These are phyloP conservation scores for Barbus barbus DNA, from an alignment of 2,113 vertebrate genomes.

Conservation along the genomic window DNA sequence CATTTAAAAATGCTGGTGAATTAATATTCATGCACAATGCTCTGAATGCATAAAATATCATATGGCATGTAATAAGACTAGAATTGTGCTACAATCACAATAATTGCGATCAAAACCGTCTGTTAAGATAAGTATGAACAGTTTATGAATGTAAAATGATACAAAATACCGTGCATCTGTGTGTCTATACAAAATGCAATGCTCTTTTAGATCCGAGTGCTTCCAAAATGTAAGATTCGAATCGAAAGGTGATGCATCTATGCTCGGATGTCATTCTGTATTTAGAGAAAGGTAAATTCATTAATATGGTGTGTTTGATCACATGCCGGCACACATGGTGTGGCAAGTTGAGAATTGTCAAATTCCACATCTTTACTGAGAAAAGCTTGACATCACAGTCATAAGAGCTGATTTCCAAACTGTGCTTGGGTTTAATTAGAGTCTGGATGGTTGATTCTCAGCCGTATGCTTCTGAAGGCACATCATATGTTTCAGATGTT, in stretches of 20 bases:
- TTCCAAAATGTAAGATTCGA: not conserved
- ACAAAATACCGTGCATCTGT: not conserved
- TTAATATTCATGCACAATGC: not conserved
- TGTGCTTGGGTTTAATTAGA: not conserved
- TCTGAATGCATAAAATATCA: not conserved
- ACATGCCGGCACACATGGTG: constrained; percentile 46
- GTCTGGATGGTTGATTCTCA: not conserved
- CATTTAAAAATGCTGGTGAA: not conserved
- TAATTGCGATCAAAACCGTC: not conserved
- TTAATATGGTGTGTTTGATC: constrained; percentile 24
- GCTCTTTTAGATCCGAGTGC: not conserved
- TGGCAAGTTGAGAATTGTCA: constrained; percentile 5
- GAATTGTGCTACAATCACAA: not conserved
- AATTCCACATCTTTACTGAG: constrained; percentile 8
- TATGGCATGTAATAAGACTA: not conserved
- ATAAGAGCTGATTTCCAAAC: not conserved
- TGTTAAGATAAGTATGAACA: not conserved
- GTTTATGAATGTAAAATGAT: not conserved
- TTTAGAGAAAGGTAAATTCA: not conserved
- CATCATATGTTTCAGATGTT: constrained; percentile 1
- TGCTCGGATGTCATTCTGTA: not conserved
- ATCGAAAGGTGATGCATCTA: not conserved
- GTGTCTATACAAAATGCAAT: not conserved
- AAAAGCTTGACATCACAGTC: not conserved
- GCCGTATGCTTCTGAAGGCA: not conserved